These are phyloP conservation scores for Nothocercus julius DNA, from an alignment of 2,113 vertebrate genomes.

Conservation along the genomic window DNA sequence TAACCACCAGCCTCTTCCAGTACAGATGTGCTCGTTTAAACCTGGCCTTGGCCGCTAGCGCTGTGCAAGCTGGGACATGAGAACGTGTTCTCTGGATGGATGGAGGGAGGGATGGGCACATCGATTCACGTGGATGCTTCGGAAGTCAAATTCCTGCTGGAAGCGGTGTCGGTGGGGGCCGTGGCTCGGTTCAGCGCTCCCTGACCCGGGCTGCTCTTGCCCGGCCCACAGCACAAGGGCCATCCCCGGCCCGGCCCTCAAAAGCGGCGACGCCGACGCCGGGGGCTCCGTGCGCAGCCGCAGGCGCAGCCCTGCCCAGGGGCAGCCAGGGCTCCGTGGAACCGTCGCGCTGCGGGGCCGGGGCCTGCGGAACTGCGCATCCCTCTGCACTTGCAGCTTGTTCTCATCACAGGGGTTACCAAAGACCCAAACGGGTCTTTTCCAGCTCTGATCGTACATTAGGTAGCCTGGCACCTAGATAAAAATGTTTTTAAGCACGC, in stretches of 20 bases:
- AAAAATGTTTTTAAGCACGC: neutral
- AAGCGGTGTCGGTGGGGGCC: neutral
- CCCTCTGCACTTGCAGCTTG: neutral
- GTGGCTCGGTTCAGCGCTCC: neutral
- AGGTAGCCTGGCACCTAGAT: neutral
- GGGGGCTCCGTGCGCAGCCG: too few relatives aligned
- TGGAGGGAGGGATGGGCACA: too few relatives aligned
- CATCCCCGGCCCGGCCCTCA: fast-evolving
- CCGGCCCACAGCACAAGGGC: too few relatives aligned
- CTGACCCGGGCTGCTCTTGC: too few relatives aligned
- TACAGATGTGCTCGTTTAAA: fast-evolving
- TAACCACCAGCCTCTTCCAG: neutral
- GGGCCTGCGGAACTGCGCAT: neutral
- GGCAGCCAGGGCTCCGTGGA: neutral
- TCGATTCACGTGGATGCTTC: neutral
- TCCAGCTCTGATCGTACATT: neutral
- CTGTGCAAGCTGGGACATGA: neutral
- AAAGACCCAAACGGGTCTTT: neutral
- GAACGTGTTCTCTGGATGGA: fast-evolving
- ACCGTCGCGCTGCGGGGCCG: fast-evolving
- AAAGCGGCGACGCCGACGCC: neutral
- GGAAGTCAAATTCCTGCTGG: neutral
- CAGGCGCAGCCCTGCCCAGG: neutral
- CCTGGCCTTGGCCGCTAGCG: neutral
- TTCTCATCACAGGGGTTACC: neutral